Percentiles rank a stretch among this genome's conserved stretches.
phyloP scores from a whole-genome alignment of 2,113 vertebrate species.

The Cairina moschata region DNA sequence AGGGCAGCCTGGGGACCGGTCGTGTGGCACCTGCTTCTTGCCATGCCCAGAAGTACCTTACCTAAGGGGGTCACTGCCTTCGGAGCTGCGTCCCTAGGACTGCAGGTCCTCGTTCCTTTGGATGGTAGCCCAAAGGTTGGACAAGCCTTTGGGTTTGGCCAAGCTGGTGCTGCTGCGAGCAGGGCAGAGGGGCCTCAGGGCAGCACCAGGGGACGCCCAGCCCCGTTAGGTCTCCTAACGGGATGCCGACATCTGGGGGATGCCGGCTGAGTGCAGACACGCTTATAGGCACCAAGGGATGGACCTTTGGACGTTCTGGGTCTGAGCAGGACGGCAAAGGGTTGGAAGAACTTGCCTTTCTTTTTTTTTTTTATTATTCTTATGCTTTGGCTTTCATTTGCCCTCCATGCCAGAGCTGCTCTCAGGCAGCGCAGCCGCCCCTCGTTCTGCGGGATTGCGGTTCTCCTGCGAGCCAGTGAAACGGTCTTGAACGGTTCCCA shows the following conservation, averaged over 20 bases:
- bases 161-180: background rate
- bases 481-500: conserved; percentile 18
- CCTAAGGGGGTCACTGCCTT: too few species aligned
- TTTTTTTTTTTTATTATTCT: background rate
- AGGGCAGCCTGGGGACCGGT: background rate
- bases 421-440: background rate
- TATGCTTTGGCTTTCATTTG: background rate
- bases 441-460: background rate
- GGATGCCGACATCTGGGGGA: too few species aligned
- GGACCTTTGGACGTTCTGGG: background rate
- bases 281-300: background rate
- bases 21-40: background rate
- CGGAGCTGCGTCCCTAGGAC: background rate
- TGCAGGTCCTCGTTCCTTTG: fast-evolving
- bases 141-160: background rate
- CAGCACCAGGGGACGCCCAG: background rate
- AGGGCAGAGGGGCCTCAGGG: background rate
- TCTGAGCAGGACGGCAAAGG: background rate
- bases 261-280: background rate
- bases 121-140: background rate
- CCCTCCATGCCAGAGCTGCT: background rate
- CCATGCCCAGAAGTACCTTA: background rate
- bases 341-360: background rate
- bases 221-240: background rate
- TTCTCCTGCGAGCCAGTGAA: background rate